Conservation (phyloP, 2,113 vertebrate genomes). For the Corythoichthys haematopterus region DNA sequence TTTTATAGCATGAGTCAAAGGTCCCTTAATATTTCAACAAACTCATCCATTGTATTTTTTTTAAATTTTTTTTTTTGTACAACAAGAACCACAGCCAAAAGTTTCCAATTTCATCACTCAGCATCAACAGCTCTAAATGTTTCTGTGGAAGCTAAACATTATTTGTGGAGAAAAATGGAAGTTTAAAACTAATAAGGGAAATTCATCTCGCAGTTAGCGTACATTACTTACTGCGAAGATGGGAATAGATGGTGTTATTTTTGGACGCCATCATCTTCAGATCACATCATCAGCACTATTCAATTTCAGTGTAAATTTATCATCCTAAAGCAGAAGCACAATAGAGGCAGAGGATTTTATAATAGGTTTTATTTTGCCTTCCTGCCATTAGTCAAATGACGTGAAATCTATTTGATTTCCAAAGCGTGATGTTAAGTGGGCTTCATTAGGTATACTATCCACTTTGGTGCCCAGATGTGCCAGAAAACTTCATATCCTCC, state of each 20-base stretch:
- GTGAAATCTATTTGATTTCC: slow-evolving; percentile 65
- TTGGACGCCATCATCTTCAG: slow-evolving; percentile 43
- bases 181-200: slow-evolving; percentile 54
- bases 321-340: slow-evolving; percentile 46
- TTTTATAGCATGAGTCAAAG: no score
- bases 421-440: slow-evolving; percentile 62
- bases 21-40: no score
- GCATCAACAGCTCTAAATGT: slow-evolving; percentile 16
- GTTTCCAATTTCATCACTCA: slow-evolving; percentile 29
- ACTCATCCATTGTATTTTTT: no score
- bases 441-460: slow-evolving; percentile 58
- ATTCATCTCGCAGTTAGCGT: slow-evolving; percentile 48
- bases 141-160: slow-evolving; percentile 41
- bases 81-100: slow-evolving; percentile 6
- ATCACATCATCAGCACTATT: slow-evolving; percentile 55
- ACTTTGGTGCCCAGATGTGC: slow-evolving; percentile 48
- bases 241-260: slow-evolving; percentile 41
- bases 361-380: slow-evolving; percentile 65
- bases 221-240: slow-evolving; percentile 42
- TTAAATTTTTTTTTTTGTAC: slow-evolving; percentile 6
- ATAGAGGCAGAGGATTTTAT: slow-evolving; percentile 60
- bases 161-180: slow-evolving; percentile 44
- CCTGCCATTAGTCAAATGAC: slow-evolving; percentile 67
- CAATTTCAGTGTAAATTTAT: slow-evolving; percentile 50
- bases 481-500: slow-evolving; percentile 45